phyloP scores from a whole-genome alignment of 2,888 invertebrate genomes.

The Macropis europaea region DNA sequence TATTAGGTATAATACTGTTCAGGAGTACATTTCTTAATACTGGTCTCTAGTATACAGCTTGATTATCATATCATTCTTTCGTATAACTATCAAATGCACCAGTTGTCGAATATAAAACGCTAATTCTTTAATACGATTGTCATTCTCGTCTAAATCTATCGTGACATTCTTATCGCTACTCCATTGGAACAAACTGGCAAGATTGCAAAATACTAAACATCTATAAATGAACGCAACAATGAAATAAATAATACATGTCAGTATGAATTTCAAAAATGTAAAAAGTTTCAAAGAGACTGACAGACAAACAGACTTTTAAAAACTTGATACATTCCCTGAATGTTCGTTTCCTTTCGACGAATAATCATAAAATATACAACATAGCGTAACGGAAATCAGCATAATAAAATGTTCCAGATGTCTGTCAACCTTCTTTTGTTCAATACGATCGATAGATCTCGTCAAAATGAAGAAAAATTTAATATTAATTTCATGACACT shows the following conservation, averaged over 20 bases:
- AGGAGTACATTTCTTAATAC: slow-evolving; percentile 76
- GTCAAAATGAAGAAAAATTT: neutral
- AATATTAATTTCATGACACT: slow-evolving; percentile 6
- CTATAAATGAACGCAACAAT: slow-evolving; percentile 37
- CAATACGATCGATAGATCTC: slow-evolving; percentile 7
- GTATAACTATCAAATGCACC: slow-evolving; percentile 27
- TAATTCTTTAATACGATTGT: slow-evolving; percentile 9
- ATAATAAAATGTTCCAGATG: neutral
- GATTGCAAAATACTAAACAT: slow-evolving; percentile 38
- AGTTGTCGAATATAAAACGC: slow-evolving; percentile 10
- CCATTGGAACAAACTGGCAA: slow-evolving; percentile 38
- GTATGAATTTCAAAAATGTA: neutral
- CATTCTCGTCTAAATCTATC: slow-evolving; percentile 32
- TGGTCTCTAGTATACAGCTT: slow-evolving; percentile 70
- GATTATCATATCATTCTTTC: slow-evolving; percentile 16
- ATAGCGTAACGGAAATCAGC: neutral
- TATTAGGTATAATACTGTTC: slow-evolving; percentile 72
- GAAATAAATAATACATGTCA: slow-evolving; percentile 62
- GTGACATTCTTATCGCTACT: slow-evolving; percentile 13
- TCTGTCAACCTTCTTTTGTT: slow-evolving; percentile 17
- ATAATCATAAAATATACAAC: neutral
- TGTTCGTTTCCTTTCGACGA: slow-evolving; percentile 4
- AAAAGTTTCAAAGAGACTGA: neutral
- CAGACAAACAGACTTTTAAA: slow-evolving; percentile 15
- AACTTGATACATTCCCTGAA: neutral